These are phyloP conservation scores for Apodemia duryi DNA, from an alignment of 2,888 invertebrate genomes.

Conservation along the genomic window DNA sequence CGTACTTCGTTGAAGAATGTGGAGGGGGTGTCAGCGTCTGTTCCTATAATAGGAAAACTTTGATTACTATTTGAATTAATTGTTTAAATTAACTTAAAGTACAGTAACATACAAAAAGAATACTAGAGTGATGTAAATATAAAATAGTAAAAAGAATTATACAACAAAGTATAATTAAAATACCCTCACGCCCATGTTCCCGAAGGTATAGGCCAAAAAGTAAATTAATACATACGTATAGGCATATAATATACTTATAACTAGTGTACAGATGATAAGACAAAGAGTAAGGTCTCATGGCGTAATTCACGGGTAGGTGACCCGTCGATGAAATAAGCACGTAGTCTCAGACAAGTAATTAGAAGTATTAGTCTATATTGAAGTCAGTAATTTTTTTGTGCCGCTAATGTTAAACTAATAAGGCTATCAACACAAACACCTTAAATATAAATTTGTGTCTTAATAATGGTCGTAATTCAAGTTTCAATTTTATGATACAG, in stretches of 20 bases:
- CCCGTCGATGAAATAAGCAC: too few species aligned
- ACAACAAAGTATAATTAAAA: background rate
- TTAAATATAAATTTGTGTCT: too few species aligned
- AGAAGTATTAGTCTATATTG: too few species aligned
- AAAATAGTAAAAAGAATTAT: too few species aligned
- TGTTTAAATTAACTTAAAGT: background rate
- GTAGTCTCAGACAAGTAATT: too few species aligned
- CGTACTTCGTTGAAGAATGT: constrained; percentile 44
- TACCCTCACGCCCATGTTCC: background rate
- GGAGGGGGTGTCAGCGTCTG: constrained; percentile 56
- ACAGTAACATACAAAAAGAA: background rate
- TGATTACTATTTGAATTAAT: constrained; percentile 16
- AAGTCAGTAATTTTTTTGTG: too few species aligned
- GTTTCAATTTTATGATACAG: too few species aligned
- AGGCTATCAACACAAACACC: too few species aligned
- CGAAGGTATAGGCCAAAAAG: background rate
- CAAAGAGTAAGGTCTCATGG: background rate
- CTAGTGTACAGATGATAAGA: background rate
- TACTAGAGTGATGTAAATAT: too few species aligned
- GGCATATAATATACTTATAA: background rate
- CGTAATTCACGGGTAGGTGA: background rate
- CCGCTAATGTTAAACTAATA: too few species aligned
- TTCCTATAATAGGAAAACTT: constrained; percentile 44
- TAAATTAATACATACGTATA: too few species aligned
- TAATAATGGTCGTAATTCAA: too few species aligned